phyloP scores from a whole-genome alignment of 2,113 vertebrate genomes.

The Chloropsis hardwickii region DNA sequence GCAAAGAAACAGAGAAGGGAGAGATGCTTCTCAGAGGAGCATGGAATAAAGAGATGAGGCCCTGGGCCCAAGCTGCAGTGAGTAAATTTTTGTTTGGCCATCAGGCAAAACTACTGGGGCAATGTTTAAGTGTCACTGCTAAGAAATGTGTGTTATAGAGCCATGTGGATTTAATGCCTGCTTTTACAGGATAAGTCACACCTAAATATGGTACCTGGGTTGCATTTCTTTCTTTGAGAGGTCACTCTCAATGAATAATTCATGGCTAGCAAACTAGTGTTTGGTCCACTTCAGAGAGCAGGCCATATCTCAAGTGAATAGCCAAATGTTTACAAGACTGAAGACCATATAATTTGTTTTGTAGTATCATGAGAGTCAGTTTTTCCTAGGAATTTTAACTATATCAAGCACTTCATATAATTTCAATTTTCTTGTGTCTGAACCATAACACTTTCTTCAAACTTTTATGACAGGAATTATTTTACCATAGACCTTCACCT shows the following conservation, averaged over 20 bases:
- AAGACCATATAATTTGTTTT: neutral
- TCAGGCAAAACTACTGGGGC: neutral
- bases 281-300: neutral
- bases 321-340: neutral
- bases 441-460: neutral
- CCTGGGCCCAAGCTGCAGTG: neutral
- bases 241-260: neutral
- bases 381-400: neutral
- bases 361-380: rapidly evolving
- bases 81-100: neutral
- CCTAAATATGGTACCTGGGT: neutral
- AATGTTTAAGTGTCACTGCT: neutral
- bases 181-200: neutral
- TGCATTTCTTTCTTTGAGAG: neutral
- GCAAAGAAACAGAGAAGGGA: neutral
- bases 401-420: neutral
- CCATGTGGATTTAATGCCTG: neutral
- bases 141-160: neutral
- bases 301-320: neutral
- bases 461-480: neutral
- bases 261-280: neutral
- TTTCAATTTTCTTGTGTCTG: neutral
- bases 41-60: neutral
- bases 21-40: neutral
- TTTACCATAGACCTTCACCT: neutral